Evolutionary conservation across 2,797 vertebrate genomes (phyloP), one percentile per base, ranked within the genome.

Genomic region (Sebastes taczanowskii): DNA sequence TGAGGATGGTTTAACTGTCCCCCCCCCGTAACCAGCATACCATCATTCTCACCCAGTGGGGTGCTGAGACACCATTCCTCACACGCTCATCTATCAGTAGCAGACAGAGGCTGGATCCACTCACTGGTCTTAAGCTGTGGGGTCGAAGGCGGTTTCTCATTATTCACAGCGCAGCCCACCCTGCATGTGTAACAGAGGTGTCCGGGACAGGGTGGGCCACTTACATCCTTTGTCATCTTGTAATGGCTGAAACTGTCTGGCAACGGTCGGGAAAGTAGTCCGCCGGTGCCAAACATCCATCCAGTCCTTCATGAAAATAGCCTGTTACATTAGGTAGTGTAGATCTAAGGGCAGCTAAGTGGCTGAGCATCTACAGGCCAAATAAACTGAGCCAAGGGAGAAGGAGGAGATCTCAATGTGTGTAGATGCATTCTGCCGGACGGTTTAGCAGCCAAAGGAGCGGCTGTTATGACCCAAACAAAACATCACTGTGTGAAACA

Each of bases 401-500:
- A 76, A 80, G 49, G 32, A 67, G 65, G 55, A 76, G 64, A 79
- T 85, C 68, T 82, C 32, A 25, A 70, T 56, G 63, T 56, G 63
- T 81, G 35, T 76, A 72, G 61, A 84, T 86, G n/a, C 53, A 38
- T 63, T 78, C 81, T 70, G 74, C 53, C 27, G 62, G 65, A 78
- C 52, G 38, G 55, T 67, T 78, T 55, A 49, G 64, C 73, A 73
- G 87, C 83, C 81, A 84, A 72, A 20, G 42, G 42, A 80, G 30
- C 3, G 9, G 30, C 77, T 55, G 32, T 77, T 84, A 42, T 66
- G 77, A 86, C 83, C 87, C 86, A 91, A 90, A 92, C 87, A 87
- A 89, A 92, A 90, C 74, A 74, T 84, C 84, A 86, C 74, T 59
- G 70, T 74, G 83, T 91, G 78, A 86, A 87, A 87, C 81, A 83